Conservation (phyloP, 2,888 invertebrate genomes). For the Lochmaea capreae region DNA sequence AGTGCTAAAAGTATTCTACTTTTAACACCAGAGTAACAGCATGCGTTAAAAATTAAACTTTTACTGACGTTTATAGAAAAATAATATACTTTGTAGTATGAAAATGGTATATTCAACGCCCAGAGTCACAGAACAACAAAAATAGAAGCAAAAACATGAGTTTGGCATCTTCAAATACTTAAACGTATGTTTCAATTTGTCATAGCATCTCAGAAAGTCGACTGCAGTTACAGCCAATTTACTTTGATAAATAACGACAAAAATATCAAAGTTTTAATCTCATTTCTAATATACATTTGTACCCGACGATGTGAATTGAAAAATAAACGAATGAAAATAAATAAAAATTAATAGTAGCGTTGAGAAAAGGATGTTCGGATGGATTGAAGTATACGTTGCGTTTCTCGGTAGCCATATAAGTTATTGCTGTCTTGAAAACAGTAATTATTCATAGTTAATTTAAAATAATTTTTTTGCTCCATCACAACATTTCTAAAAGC, state of each 20-base stretch:
- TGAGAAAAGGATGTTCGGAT: conserved; percentile 33
- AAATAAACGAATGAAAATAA: conserved; percentile 11
- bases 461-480: too few species aligned
- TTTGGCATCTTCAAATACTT: neutral
- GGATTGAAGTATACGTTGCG: conserved; percentile 37
- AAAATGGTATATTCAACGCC: too few species aligned
- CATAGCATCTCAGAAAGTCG: neutral
- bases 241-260: neutral
- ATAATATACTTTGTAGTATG: too few species aligned
- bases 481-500: too few species aligned
- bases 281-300: neutral
- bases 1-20: too few species aligned
- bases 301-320: neutral
- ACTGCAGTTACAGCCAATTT: neutral
- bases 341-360: conserved; percentile 38
- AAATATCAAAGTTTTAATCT: neutral
- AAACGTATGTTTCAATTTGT: neutral
- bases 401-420: conserved; percentile 32
- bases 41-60: too few species aligned
- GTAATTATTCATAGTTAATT: conserved; percentile 44
- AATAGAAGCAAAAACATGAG: neutral
- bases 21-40: too few species aligned
- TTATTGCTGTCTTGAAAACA: conserved; percentile 38
- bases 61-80: too few species aligned
- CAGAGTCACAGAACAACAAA: neutral